phyloP scores from a whole-genome alignment of 2,113 vertebrate genomes.

The Stercorarius parasiticus region DNA sequence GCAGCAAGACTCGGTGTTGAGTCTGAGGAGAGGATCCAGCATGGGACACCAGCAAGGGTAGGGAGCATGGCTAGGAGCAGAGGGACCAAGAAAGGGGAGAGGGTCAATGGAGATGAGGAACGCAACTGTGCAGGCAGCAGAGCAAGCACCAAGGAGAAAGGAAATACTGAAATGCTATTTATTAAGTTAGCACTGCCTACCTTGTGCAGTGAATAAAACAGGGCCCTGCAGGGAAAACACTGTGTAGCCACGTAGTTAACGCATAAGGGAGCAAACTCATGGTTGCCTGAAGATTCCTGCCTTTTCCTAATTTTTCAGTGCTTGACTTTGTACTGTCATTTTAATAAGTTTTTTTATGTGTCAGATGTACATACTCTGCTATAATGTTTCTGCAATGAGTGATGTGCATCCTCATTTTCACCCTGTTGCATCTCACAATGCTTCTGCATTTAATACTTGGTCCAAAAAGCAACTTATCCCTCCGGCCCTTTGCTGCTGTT shows the following conservation, averaged over 20 bases:
- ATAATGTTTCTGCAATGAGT: neutral
- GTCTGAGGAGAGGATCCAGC: neutral
- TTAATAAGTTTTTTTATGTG: constrained; percentile 35
- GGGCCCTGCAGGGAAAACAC: constrained; percentile 17
- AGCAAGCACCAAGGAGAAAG: neutral
- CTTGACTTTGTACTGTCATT: constrained; percentile 48
- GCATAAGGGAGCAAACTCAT: constrained; percentile 16
- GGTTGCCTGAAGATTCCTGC: constrained; percentile 45
- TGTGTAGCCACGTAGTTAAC: neutral
- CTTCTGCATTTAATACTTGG: constrained; percentile 9
- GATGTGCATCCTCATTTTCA: constrained; percentile 19
- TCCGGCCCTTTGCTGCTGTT: neutral
- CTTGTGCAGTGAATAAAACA: constrained; percentile 14
- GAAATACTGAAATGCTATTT: neutral
- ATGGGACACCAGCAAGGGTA: neutral
- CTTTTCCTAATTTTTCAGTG: constrained; percentile 38
- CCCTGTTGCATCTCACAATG: neutral
- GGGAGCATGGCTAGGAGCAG: neutral
- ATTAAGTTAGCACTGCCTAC: neutral
- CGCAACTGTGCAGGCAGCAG: neutral
- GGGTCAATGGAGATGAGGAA: neutral
- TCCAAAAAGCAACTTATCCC: neutral
- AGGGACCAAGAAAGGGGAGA: neutral
- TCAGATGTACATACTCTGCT: neutral
- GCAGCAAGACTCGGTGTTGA: neutral